Conservation (phyloP, 2,797 vertebrate species). For the Acrocephalus scirpaceus region DNA sequence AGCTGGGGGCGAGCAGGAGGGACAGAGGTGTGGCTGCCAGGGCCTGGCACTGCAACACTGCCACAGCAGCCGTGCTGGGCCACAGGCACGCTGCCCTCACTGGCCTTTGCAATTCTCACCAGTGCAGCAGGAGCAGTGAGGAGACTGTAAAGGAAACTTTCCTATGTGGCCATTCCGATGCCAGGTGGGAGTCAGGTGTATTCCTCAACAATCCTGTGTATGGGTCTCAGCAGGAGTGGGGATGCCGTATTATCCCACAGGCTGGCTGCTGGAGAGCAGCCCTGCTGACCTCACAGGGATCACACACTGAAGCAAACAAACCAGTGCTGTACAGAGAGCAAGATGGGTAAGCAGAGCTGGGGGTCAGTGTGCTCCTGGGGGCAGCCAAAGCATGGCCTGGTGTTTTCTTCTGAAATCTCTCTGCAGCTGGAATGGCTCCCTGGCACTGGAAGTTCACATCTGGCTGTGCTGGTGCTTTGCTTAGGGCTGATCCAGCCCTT, state of each 20-base stretch:
- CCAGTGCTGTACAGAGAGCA: accelerated
- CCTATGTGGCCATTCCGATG: accelerated
- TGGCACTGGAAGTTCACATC: not conserved
- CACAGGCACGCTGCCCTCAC: accelerated
- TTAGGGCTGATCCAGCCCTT: not conserved
- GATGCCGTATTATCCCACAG: not conserved
- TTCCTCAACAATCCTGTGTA: accelerated
- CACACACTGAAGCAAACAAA: not conserved
- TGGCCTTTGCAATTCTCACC: not conserved
- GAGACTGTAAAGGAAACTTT: not conserved
- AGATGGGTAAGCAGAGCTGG: not conserved
- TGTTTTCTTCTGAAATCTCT: not conserved
- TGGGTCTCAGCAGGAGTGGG: not conserved
- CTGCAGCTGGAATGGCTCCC: not conserved
- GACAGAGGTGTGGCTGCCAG: not conserved
- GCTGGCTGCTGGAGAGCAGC: not conserved
- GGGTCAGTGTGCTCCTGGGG: not conserved
- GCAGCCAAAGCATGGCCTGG: not conserved
- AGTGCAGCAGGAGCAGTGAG: not conserved
- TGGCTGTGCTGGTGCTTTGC: not conserved
- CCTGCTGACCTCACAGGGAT: not conserved
- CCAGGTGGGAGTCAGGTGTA: not conserved
- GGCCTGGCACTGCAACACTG: not conserved
- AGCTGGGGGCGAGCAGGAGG: not conserved
- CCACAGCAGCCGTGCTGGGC: not conserved